These are phyloP conservation scores for Cichladusa arquata DNA, from an alignment of 2,113 vertebrate genomes.

Conservation along the genomic window DNA sequence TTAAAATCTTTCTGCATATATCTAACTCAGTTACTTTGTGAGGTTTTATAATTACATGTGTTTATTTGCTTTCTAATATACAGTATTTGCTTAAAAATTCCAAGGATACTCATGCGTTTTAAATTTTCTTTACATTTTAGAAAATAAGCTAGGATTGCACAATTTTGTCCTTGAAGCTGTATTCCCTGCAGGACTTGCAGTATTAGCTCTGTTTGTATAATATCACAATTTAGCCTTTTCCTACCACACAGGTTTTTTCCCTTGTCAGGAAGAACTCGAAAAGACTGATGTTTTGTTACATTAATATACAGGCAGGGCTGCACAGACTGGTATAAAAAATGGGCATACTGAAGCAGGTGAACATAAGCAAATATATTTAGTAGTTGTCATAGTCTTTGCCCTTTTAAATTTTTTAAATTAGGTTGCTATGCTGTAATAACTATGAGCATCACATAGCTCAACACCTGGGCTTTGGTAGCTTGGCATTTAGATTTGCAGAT, in stretches of 20 bases:
- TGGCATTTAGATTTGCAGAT: not conserved
- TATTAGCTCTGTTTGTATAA: not conserved
- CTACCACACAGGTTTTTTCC: not conserved
- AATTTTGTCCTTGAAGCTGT: not conserved
- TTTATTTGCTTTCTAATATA: not conserved
- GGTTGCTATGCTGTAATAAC: not conserved
- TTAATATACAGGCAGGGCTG: not conserved
- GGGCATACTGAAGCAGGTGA: not conserved
- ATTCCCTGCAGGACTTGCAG: not conserved
- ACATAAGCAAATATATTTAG: not conserved
- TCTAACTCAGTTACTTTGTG: not conserved
- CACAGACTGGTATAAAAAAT: not conserved
- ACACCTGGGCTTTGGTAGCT: not conserved
- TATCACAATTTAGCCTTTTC: constrained; percentile 37
- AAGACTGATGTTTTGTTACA: not conserved
- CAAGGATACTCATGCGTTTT: not conserved
- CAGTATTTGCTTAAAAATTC: not conserved
- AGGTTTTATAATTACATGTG: not conserved
- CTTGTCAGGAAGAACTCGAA: constrained; percentile 23
- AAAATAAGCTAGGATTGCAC: not conserved
- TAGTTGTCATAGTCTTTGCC: not conserved
- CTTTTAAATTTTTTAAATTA: not conserved
- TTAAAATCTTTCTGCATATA: not conserved
- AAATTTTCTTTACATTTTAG: not conserved
- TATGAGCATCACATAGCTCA: not conserved